These are phyloP conservation scores for Coreoperca whiteheadi DNA, from an alignment of 2,113 vertebrate genomes.

Conservation along the genomic window DNA sequence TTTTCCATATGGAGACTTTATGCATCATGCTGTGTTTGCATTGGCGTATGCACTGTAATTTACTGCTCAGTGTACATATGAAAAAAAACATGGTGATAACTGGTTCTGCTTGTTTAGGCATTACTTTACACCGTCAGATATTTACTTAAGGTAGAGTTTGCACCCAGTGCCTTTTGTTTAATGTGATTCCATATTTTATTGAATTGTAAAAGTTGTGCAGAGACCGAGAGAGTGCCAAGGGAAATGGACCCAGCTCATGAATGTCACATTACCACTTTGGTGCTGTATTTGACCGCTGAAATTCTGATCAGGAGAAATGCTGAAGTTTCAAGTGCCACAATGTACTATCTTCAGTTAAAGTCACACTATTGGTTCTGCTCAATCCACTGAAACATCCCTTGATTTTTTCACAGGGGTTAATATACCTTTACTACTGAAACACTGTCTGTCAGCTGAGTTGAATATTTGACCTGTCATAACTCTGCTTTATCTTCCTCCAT, in stretches of 20 bases:
- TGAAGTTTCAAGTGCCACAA: not conserved
- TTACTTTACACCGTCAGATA: too few relatives aligned
- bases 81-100: conserved; percentile 2
- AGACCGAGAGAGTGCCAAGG: not conserved
- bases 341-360: not conserved
- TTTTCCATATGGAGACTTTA: not conserved
- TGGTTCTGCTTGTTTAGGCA: conserved; percentile 31
- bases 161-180: conserved; percentile 10
- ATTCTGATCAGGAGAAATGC: not conserved
- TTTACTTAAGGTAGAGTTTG: conserved; percentile 41
- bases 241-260: not conserved
- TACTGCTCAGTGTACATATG: not conserved
- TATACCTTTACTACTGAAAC: not conserved
- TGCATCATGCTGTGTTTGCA: conserved; percentile 16
- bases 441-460: not conserved
- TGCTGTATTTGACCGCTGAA: not conserved
- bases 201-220: not conserved
- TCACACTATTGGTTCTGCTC: not conserved
- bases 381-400: not conserved
- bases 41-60: not conserved
- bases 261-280: not conserved
- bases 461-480: not conserved
- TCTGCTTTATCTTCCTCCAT: not conserved
- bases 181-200: not conserved
- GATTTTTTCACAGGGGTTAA: not conserved